Conservation (phyloP, 2,113 vertebrate genomes). For the Setophaga kirtlandii region DNA sequence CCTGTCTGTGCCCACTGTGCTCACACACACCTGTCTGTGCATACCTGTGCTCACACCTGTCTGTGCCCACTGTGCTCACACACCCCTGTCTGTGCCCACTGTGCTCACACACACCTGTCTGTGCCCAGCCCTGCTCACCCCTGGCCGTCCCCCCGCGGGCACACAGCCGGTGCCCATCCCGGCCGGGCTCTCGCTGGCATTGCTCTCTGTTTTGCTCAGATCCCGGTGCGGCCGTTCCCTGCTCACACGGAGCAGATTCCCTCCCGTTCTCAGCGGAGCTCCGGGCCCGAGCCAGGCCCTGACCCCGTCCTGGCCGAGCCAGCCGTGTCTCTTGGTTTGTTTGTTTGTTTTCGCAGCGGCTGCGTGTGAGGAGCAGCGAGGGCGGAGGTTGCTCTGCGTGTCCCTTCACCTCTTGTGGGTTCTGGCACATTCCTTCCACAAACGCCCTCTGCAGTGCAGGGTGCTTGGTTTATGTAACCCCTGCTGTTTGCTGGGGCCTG, state of each 20-base stretch:
- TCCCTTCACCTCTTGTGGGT: constrained; percentile 50
- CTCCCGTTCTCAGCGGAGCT: not conserved
- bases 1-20: too few relatives aligned
- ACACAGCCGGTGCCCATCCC: not conserved
- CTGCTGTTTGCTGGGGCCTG: not conserved
- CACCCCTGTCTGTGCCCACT: not conserved
- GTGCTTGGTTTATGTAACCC: not conserved
- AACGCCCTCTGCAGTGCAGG: not conserved
- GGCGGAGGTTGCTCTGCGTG: constrained; percentile 15
- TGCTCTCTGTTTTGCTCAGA: too few relatives aligned
- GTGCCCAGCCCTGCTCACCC: too few relatives aligned
- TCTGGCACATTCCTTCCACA: not conserved
- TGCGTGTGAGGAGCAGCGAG: constrained; percentile 9
- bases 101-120: too few relatives aligned
- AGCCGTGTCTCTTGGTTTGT: not conserved
- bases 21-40: not conserved
- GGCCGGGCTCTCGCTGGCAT: too few relatives aligned
- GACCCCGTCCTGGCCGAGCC: not conserved
- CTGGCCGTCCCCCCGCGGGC: too few relatives aligned
- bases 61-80: too few relatives aligned
- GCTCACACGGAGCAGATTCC: not conserved
- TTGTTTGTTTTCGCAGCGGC: constrained; percentile 50
- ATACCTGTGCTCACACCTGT: not conserved
- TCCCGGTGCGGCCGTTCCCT: not conserved
- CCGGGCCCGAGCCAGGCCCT: not conserved